These are phyloP conservation scores for Cheilosia soror DNA, from an alignment of 2,888 invertebrate species.

Conservation along the genomic window DNA sequence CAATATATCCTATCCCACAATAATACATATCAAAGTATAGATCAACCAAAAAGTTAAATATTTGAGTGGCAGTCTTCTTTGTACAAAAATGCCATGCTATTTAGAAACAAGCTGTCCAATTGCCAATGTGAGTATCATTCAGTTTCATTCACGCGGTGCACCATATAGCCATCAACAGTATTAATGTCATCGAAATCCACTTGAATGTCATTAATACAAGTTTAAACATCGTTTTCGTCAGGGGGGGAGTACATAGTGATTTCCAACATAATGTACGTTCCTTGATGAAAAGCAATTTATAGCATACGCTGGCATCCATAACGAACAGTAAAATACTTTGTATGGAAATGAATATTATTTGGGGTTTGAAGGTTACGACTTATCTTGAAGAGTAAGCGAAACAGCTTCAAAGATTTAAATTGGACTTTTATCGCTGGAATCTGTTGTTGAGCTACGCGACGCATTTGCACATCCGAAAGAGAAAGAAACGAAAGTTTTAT, in stretches of 20 bases:
- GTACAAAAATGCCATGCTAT: too few relatives aligned
- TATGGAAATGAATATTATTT: conserved; percentile 34
- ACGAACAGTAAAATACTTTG: neutral
- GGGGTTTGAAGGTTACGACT: conserved; percentile 16
- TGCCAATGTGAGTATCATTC: neutral
- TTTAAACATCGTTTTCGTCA: conserved; percentile 13
- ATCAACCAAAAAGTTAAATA: too few relatives aligned
- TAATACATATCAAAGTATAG: too few relatives aligned
- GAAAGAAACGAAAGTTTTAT: conserved; percentile 55
- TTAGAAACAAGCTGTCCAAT: neutral
- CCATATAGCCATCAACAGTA: conserved; percentile 7
- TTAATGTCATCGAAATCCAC: conserved; percentile 42
- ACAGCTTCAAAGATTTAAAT: conserved; percentile 7
- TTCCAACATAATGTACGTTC: conserved; percentile 6
- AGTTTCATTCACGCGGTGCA: neutral
- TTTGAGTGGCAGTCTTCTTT: too few relatives aligned
- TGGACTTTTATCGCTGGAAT: neutral
- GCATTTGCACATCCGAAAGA: conserved; percentile 40
- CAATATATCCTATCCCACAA: too few relatives aligned
- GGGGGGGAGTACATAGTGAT: conserved; percentile 27
- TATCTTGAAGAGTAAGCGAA: conserved; percentile 19
- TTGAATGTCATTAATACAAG: conserved; percentile 42
- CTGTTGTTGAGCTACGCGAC: neutral
- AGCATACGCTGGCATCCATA: neutral
- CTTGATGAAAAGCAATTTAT: conserved; percentile 1